A percentile compares a stretch with the other conserved stretches of the same genome.
These are phyloP conservation scores for Morelia viridis DNA, from an alignment of 2,797 vertebrate genomes.

Conservation along the genomic window DNA sequence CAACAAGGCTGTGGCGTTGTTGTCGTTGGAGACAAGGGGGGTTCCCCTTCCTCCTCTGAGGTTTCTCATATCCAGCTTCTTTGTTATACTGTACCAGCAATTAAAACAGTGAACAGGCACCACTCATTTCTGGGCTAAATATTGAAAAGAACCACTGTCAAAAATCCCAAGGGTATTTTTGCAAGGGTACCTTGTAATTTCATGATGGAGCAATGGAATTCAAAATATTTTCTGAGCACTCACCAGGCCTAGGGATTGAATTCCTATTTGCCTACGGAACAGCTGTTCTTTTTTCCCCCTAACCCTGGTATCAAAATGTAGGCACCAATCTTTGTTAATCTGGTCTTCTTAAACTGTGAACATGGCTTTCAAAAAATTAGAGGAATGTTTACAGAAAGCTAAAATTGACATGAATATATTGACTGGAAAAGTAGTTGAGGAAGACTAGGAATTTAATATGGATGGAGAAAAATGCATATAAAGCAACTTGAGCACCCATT, in stretches of 20 bases:
- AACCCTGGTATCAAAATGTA: not conserved
- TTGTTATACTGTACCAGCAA: not conserved
- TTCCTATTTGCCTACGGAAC: not conserved
- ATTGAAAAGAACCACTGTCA: not conserved
- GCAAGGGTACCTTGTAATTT: slow-evolving; percentile 8
- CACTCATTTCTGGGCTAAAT: not conserved
- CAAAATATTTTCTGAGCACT: slow-evolving; percentile 13
- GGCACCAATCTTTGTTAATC: not conserved
- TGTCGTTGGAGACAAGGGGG: too few species aligned
- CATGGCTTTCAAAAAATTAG: not conserved
- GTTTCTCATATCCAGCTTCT: not conserved
- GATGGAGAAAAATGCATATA: not conserved
- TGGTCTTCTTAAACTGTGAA: not conserved
- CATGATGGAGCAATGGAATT: not conserved
- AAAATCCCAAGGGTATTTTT: slow-evolving; percentile 5
- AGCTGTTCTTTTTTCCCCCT: not conserved
- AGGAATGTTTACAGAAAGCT: not conserved
- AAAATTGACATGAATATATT: not conserved
- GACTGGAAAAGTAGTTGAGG: not conserved
- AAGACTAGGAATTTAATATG: not conserved
- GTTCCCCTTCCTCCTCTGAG: not conserved
- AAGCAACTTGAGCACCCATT: not conserved
- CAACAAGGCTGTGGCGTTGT: not conserved
- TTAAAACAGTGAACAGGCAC: not conserved
- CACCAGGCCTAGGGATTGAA: not conserved